Conservation (phyloP, 1,140 invertebrate genomes). For the Wasmannia auropunctata region DNA sequence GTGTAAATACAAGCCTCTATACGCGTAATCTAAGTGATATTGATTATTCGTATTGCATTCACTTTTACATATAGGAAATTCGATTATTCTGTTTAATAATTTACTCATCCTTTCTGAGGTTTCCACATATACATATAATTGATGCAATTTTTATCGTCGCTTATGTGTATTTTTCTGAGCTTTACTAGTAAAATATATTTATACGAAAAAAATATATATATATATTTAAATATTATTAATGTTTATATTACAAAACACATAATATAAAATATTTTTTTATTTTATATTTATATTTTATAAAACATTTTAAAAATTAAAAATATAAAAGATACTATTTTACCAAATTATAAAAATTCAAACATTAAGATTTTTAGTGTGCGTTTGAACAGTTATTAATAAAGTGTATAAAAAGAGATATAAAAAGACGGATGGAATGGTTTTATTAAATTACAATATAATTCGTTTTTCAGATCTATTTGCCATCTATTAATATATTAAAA, state of each 20-base stretch:
- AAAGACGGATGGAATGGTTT: slow-evolving; percentile 48
- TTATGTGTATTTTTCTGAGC: background rate
- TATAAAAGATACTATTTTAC: background rate
- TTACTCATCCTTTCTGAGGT: slow-evolving; percentile 36
- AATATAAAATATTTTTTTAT: background rate
- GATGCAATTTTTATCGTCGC: slow-evolving; percentile 45
- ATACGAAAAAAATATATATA: slow-evolving; percentile 20
- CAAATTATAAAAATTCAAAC: background rate
- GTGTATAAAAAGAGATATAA: background rate
- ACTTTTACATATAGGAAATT: slow-evolving; percentile 64
- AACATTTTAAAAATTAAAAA: slow-evolving; percentile 5
- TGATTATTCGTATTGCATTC: slow-evolving; percentile 63
- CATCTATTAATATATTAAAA: background rate
- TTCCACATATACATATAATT: slow-evolving; percentile 23
- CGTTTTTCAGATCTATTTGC: background rate
- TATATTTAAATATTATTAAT: background rate
- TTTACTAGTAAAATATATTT: background rate
- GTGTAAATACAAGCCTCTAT: slow-evolving; percentile 81
- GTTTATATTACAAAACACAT: background rate
- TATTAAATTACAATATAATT: slow-evolving; percentile 63
- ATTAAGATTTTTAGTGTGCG: background rate
- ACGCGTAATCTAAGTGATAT: slow-evolving; percentile 78
- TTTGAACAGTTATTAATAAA: background rate
- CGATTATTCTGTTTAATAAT: slow-evolving; percentile 27
- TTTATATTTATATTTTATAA: background rate